Base-by-base conservation (phyloP, 1,140 invertebrate genomes). In the Hermetia illucens region DNA sequence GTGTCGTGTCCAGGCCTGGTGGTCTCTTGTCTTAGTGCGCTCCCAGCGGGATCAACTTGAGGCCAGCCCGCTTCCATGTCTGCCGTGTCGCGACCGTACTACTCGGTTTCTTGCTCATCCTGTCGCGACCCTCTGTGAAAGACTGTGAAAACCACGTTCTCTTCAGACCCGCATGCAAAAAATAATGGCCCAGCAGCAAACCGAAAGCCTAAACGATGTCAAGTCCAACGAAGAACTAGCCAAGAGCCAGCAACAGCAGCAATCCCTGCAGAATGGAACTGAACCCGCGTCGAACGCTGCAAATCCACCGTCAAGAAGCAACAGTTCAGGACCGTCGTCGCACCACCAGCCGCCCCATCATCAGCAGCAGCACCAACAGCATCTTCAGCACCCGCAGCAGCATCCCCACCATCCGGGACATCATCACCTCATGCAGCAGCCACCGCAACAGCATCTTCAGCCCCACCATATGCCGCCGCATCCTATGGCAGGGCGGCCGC, bases 381-480 rank as follows among this genome's bases (percentile, higher is more conserved):
- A 13, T 27, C 19, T 4, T 22, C 13, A 39, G 19, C 25, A 30
- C 20, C 24, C 5, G 4, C 21, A 22, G 8, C 13, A 18, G 16
- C 32, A 34, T 21, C 19, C 13, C n/a, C 30, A 31, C 8, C 20
- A 13, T 21, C 38, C 12, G 19, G 5, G 3, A 16, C 31, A 39
- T 4, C 31, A 33, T 5, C 30, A 39, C 3, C 30, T 10, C 27
- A 33, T 34, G 9, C 32, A 34, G 4, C 32, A 34, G 3, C 32
- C 16, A 3, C 18, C 12, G 15, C 32, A 34, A 12, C 32, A 34
- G 17, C 32, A 17, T 5, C 32, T 27, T 32, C 37, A 32, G 27
- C 42, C 15, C 39, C 46, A 31, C 35, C 44, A 36, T 44, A 33
- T 13, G 41, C 35, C 31, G 42, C 30, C 19, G 18, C 40, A 35